phyloP scores from a whole-genome alignment of 2,113 vertebrate species.

The Ameiurus melas region DNA sequence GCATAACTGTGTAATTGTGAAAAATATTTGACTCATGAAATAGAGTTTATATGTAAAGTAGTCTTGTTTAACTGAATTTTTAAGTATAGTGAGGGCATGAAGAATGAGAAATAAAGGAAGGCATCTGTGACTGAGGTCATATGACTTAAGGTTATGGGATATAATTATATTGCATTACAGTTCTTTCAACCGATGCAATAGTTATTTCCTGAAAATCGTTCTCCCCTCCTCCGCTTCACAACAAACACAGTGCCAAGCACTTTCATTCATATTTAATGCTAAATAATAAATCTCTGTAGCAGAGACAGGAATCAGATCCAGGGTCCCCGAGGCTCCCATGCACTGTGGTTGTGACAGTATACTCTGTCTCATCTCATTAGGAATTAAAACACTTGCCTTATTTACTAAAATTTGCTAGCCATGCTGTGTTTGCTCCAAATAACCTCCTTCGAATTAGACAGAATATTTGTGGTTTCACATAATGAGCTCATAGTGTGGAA shows the following conservation, averaged over 20 bases:
- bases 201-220: conserved; percentile 42
- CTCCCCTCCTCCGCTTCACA: conserved; percentile 30
- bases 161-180: neutral
- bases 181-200: neutral
- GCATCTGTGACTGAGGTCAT: neutral
- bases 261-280: conserved; percentile 72
- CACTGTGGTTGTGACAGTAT: conserved; percentile 59
- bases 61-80: neutral
- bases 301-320: conserved; percentile 62
- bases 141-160: neutral
- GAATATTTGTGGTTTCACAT: neutral
- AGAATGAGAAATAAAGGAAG: neutral
- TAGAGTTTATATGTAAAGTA: conserved; percentile 21
- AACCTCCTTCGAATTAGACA: conserved; percentile 1
- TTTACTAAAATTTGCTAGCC: conserved; percentile 24
- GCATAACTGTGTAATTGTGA: conserved; percentile 34
- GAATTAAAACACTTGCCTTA: conserved; percentile 45
- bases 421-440: neutral
- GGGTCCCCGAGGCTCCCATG: conserved; percentile 40
- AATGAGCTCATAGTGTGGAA: neutral
- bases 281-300: conserved; percentile 66
- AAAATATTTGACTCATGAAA: conserved; percentile 34
- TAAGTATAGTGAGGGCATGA: neutral
- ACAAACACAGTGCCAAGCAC: conserved; percentile 58
- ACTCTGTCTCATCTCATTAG: conserved; percentile 48